A percentile compares a stretch with the other conserved stretches of the same genome.
These are phyloP conservation scores for Hipparchia semele DNA, from an alignment of 2,888 invertebrate species.

Conservation along the genomic window DNA sequence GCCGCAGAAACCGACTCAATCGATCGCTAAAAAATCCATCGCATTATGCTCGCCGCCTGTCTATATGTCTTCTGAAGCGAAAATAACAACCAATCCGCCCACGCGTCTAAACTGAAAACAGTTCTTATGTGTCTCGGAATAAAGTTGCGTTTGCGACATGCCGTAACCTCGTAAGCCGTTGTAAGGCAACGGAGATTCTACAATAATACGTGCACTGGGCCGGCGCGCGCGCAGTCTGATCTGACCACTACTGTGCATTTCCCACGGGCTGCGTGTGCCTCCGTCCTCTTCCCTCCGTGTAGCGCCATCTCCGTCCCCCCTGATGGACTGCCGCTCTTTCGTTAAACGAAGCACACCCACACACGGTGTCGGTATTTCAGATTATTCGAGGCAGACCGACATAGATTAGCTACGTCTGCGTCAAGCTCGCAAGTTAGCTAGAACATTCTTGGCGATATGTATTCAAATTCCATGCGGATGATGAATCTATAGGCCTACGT, in stretches of 20 bases:
- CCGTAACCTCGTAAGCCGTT: conserved; percentile 64
- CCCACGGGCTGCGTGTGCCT: conserved; percentile 77
- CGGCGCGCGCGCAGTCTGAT: conserved; percentile 81
- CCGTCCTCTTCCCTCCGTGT: conserved; percentile 60
- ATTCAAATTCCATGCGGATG: conserved; percentile 12
- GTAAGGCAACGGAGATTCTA: conserved; percentile 64
- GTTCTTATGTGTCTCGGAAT: conserved; percentile 35
- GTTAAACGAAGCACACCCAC: conserved; percentile 83
- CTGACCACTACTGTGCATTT: conserved; percentile 84
- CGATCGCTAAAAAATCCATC: conserved; percentile 80
- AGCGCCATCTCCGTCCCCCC: conserved; percentile 64
- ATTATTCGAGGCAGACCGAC: conserved; percentile 75
- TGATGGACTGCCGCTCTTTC: conserved; percentile 81
- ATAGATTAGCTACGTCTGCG: conserved; percentile 76
- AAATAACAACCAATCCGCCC: conserved; percentile 43
- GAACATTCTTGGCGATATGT: conserved; percentile 38
- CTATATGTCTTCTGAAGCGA: conserved; percentile 38
- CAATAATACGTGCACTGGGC: conserved; percentile 83
- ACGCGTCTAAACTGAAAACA: conserved; percentile 37
- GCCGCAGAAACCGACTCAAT: conserved; percentile 77
- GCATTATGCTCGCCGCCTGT: conserved; percentile 70
- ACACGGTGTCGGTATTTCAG: conserved; percentile 81
- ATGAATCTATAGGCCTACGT: neutral
- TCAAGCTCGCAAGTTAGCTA: conserved; percentile 62
- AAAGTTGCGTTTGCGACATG: conserved; percentile 35